Conservation (phyloP, 2,797 vertebrate species). For the Molossus molossus region DNA sequence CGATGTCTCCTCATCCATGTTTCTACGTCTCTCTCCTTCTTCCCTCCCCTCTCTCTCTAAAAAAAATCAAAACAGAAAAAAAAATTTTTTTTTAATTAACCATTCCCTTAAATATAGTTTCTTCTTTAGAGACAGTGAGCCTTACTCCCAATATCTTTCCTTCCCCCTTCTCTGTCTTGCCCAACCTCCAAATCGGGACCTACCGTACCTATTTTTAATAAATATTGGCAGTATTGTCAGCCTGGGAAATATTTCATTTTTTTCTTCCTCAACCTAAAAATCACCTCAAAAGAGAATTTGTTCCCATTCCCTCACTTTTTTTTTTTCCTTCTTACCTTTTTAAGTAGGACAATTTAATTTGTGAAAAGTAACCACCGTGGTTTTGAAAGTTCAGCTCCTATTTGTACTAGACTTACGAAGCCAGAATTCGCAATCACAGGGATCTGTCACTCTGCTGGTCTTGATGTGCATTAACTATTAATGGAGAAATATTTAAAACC, state of each 20-base stretch:
- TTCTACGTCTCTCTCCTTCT: too few relatives aligned
- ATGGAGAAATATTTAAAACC: constrained; percentile 86
- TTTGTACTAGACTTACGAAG: constrained; percentile 83
- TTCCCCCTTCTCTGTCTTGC: background rate
- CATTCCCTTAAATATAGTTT: constrained; percentile 68
- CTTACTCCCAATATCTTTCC: background rate
- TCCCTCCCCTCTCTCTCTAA: too few relatives aligned
- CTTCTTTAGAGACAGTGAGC: constrained; percentile 69
- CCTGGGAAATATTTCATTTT: constrained; percentile 64
- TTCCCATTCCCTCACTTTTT: constrained; percentile 62
- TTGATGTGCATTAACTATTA: constrained; percentile 86
- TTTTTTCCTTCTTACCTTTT: constrained; percentile 61
- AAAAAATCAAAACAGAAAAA: too few relatives aligned
- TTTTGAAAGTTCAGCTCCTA: constrained; percentile 87
- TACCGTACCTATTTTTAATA: constrained; percentile 63
- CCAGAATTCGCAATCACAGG: constrained; percentile 83
- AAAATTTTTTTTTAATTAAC: background rate
- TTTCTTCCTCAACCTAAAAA: constrained; percentile 73
- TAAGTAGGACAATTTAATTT: constrained; percentile 82
- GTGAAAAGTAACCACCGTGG: constrained; percentile 82
- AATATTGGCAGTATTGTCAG: constrained; percentile 54
- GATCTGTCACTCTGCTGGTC: constrained; percentile 84
- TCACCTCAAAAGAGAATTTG: constrained; percentile 72
- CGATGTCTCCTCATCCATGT: too few relatives aligned
- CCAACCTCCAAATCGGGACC: background rate